Evolutionary conservation across 2,797 vertebrate species (phyloP), one percentile per base, ranked within the genome.

Genomic region (Periparus ater): DNA sequence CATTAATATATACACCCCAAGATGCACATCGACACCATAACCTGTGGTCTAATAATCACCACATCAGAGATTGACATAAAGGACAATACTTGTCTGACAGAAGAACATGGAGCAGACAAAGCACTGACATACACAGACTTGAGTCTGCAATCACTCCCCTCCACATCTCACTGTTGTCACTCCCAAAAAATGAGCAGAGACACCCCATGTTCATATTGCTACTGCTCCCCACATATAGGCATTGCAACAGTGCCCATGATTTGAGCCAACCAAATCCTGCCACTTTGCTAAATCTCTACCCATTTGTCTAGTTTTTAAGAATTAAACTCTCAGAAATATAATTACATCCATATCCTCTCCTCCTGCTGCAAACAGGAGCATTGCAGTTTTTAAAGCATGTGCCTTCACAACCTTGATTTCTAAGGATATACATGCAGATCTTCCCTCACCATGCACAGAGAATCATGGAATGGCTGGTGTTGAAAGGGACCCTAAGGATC

Each of bases 391-490:
- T 17, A 36, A 44, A 48, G 13, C 26, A 5, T 10, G 7, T 81
- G 7, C 36, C 42, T 58, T 68, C 29, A 18, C 27, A 53, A 2
- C 45, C 19, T 2, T 14, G n/a, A 32, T 42, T 71, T 70, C 53
- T 32, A 26, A 36, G 34, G 42, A 26, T 1, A 0, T 6, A 19
- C 13, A 11, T 23, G 42, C 6, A 16, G 1, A 2, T 22, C 50
- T 62, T 32, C 34, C 38, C 30, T 55, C 32, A 15, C 30, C 3
- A 0, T 1, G 2, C 30, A 61, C 13, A 0, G 40, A 72, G 45
- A 61, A 38, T 26, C 42, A 22, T 22, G 14, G 54, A 38, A 29
- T 7, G 53, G 16, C 29, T 67, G 47, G 34, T 9, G 16, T 21
- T 67, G 27, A 45, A 61, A 61, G 4, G 14, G 27, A 21, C 27